Evolutionary conservation across 2,797 vertebrate genomes (phyloP), one percentile per base, ranked within the genome.

Genomic region (Anas georgica): DNA sequence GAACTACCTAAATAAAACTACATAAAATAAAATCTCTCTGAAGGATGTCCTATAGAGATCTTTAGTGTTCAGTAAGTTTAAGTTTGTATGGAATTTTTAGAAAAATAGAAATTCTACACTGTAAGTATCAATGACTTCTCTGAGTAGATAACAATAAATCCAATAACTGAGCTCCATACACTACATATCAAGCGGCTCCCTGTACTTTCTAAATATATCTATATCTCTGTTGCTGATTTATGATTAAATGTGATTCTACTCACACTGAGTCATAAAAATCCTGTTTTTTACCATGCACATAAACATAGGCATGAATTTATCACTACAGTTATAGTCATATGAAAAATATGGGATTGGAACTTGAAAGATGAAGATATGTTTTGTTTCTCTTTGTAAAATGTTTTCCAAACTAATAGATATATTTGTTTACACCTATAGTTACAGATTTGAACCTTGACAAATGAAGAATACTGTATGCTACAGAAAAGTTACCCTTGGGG

Each of bases 211-310:
- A 67, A 88, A 95, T 87, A 85, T 45, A 93, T 74, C 50, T 66
- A 87, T 60, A 75, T 84, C 59, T 46, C 77, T 92, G 63, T 35
- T 95, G 80, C 31, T 80, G 33, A 52, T 82, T 92, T 96, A 91
- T 91, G 85, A 94, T 83, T 95, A 94, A 95, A 66, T 90, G 39
- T 59, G 56, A 59, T 93, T 74, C 63, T 76, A 88, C 58, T 81
- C 37, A 92, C 77, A 93, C 91, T 93, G 70, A 96, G 73, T 63
- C 77, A 88, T 72, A 91, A 83, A 86, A 81, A 85, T 28, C 28
- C 46, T 18, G 3, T 2, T 52, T 50, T 91, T 75, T 25, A 50
- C 25, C 58, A 62, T 58, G n/a, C 43, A 93, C 41, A 77, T 68
- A 80, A 43, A 8, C 12, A 70, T 25, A 45, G n/a, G 12, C 29